A percentile compares a stretch with the other conserved stretches of the same genome.
These are phyloP conservation scores for Drosophila nasuta DNA, from an alignment of 1,140 invertebrate genomes.

Conservation along the genomic window DNA sequence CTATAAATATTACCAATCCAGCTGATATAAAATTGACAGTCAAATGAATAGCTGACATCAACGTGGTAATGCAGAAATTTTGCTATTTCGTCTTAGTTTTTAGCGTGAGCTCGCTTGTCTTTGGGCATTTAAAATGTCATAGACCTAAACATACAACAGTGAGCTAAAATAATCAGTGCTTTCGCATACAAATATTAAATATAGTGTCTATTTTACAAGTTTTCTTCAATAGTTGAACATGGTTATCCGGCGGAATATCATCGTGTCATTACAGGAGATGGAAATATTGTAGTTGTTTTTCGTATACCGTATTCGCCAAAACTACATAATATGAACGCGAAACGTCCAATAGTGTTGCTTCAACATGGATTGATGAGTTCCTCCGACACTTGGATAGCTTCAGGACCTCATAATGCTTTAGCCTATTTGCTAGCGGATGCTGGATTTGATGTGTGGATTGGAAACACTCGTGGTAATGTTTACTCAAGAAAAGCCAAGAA, in stretches of 20 bases:
- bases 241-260: conserved; percentile 87
- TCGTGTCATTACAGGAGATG: conserved; percentile 85
- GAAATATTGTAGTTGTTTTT: conserved; percentile 86
- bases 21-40: too few relatives aligned
- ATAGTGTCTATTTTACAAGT: too few relatives aligned
- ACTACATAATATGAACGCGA: conserved; percentile 49
- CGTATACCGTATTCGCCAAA: conserved; percentile 85
- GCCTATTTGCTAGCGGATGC: conserved; percentile 87
- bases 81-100: too few relatives aligned
- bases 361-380: conserved; percentile 90
- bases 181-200: too few relatives aligned
- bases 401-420: conserved; percentile 87
- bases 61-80: too few relatives aligned
- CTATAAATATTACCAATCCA: too few relatives aligned
- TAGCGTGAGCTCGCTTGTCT: too few relatives aligned
- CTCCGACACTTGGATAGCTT: conserved; percentile 90
- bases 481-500: background rate
- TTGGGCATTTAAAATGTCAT: too few relatives aligned
- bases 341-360: conserved; percentile 87
- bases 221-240: conserved; percentile 24
- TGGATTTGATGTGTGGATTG: conserved; percentile 89
- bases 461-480: conserved; percentile 85
- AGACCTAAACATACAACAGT: too few relatives aligned
- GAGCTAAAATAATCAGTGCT: too few relatives aligned
- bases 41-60: too few relatives aligned